Evolutionary conservation across 2,797 vertebrate species (phyloP).

Genomic region (Paratrypauchen microcephalus): DNA sequence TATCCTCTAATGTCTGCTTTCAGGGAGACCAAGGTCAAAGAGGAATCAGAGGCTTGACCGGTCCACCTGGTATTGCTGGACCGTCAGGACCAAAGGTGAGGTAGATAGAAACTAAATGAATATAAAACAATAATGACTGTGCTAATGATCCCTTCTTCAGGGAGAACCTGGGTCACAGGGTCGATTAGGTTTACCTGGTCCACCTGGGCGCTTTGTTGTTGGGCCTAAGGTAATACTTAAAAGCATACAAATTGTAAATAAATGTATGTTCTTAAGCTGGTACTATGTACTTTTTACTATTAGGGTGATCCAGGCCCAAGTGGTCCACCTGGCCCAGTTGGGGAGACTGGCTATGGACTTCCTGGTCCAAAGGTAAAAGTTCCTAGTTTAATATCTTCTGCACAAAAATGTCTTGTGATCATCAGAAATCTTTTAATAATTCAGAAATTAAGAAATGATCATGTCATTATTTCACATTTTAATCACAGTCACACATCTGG

Average conservation of each 20-base stretch:
- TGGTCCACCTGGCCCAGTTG: constrained; percentile 82
- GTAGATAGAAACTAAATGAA: neutral
- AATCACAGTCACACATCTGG: constrained; percentile 11
- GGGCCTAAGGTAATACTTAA: constrained; percentile 83
- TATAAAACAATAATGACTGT: neutral
- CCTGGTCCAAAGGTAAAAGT: constrained; percentile 85
- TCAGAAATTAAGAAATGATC: neutral
- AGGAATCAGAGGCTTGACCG: constrained; percentile 84
- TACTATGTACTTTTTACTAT: constrained; percentile 14
- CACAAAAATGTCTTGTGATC: neutral
- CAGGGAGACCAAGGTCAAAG: constrained; percentile 89
- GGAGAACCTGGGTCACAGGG: constrained; percentile 86
- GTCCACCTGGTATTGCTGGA: constrained; percentile 82
- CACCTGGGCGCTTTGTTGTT: constrained; percentile 79
- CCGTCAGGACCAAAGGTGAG: constrained; percentile 85
- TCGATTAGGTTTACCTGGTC: constrained; percentile 80
- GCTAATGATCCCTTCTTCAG: constrained; percentile 56
- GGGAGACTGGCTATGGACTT: constrained; percentile 88
- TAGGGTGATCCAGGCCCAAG: constrained; percentile 86
- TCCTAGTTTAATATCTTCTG: neutral
- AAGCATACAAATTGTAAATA: neutral
- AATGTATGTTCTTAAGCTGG: too few relatives aligned
- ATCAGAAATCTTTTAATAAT: neutral
- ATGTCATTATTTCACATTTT: constrained; percentile 7
- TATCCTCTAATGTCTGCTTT: neutral